Base-by-base conservation (phyloP, 2,113 vertebrate species). In the Bufo gargarizans region DNA sequence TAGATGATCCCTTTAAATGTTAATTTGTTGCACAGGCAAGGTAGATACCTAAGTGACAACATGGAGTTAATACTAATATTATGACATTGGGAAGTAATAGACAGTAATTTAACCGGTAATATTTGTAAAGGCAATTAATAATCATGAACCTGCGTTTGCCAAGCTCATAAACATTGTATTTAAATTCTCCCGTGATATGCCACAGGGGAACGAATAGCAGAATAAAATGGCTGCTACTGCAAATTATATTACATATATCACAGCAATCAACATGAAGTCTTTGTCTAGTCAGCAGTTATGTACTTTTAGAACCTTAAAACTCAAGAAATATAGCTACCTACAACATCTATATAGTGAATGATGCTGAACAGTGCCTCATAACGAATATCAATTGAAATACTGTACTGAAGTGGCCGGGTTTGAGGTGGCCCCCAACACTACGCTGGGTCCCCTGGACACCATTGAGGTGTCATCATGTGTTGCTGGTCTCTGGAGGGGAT, bases 101-200 rank as follows among this genome's bases (percentile, higher is more conserved):
- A 53, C 47, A 6, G 33, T 84, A 69, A 71, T 71, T 71, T 71
- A 71, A 71, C 4, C 12, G 45, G 82, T 71, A 84, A 84, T 84
- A 49, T 50, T 69, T 69, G 63, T 71, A 69, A 84, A 69, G 65
- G 7, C 63, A 84, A 84, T 84, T 84, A 69, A 84, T 71, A 84
- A 84, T 55, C 63, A 84, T 55, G 65, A 84, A 84, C 82, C 65
- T 16, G 81, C 19, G 6, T 53, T 55, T 84, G 82, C 82, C 82
- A 71, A 84, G 82, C 80, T 84, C 82, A 84, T 84, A 84, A 84
- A 84, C 82, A 84, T 84, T 84, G 65, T 50, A 84, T 53, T 69
- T 49, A 84, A 17, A 55, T 84, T 84, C 82, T 58, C 56, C 22
- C 10, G 33, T 58, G 79, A 61, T 61, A 12, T 63, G 22, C 58